Evolutionary conservation across 2,113 vertebrate species (phyloP).

Genomic region (Erpornis zantholeuca): DNA sequence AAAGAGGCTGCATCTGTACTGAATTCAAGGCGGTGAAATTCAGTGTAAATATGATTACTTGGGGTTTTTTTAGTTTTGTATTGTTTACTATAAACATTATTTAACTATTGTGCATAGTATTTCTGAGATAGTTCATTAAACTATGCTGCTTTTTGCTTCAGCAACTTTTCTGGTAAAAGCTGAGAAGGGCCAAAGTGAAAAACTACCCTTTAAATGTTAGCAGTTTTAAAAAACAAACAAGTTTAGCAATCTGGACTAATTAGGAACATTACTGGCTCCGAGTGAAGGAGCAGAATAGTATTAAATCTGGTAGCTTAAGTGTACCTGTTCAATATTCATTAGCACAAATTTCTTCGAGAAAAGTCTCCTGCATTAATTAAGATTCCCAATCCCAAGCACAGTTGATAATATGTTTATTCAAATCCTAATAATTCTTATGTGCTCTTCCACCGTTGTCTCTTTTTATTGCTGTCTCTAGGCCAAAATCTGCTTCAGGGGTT

Average conservation of each 20-base stretch:
- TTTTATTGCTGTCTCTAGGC: neutral
- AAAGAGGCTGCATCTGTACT: slow-evolving; percentile 42
- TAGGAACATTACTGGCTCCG: neutral
- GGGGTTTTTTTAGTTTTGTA: neutral
- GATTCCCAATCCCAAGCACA: neutral
- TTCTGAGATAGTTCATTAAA: slow-evolving; percentile 14
- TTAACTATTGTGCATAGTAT: neutral
- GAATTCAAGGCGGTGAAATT: neutral
- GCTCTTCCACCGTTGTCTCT: neutral
- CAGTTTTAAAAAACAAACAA: slow-evolving; percentile 39
- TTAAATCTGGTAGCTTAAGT: neutral
- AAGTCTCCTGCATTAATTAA: slow-evolving; percentile 26
- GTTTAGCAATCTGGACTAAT: slow-evolving; percentile 30
- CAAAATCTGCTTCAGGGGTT: neutral
- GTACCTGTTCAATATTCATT: slow-evolving; percentile 44
- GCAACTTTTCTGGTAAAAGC: neutral
- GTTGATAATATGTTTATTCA: neutral
- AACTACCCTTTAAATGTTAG: neutral
- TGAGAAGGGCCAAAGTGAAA: slow-evolving; percentile 18
- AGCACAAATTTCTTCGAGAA: slow-evolving; percentile 17
- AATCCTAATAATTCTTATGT: neutral
- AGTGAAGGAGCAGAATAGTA: neutral
- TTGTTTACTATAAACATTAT: slow-evolving; percentile 15
- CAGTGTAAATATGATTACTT: neutral
- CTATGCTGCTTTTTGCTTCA: neutral